phyloP scores from a whole-genome alignment of 1,140 invertebrate species.

The Campoletis sonorensis region DNA sequence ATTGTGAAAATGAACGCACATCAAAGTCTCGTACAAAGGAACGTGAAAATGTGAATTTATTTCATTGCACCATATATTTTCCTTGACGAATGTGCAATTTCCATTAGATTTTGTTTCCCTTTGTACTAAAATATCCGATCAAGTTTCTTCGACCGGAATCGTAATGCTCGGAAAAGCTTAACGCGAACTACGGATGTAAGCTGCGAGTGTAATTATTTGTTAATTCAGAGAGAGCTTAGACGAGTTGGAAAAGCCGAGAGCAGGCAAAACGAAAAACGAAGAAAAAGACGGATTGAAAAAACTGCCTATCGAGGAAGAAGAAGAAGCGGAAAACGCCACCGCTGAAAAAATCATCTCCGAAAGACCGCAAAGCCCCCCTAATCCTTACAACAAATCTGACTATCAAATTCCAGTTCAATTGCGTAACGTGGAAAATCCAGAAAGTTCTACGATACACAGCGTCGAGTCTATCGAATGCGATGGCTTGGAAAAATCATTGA shows the following conservation, averaged over 20 bases:
- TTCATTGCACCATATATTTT: too few species aligned
- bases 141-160: not conserved
- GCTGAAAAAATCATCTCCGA: slow-evolving; percentile 8
- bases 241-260: not conserved
- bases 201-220: not conserved
- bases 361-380: slow-evolving; percentile 58
- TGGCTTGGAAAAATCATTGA: slow-evolving; percentile 47
- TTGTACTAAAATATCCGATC: too few species aligned
- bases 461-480: slow-evolving; percentile 56
- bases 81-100: too few species aligned
- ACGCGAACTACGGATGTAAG: not conserved
- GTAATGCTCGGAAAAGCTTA: too few species aligned
- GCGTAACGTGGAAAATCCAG: slow-evolving; percentile 33
- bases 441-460: slow-evolving; percentile 46
- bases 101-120: too few species aligned
- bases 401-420: slow-evolving; percentile 35
- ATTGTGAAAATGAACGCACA: too few species aligned
- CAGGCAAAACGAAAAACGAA: not conserved
- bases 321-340: not conserved
- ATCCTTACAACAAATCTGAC: slow-evolving; percentile 61
- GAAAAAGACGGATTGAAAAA: slow-evolving; percentile 29
- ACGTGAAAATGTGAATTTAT: too few species aligned
- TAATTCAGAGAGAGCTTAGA: slow-evolving; percentile 1
- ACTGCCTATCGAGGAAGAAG: not conserved
- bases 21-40: too few species aligned